Conservation (phyloP, 2,888 invertebrate genomes). For the Lapara coniferarum region DNA sequence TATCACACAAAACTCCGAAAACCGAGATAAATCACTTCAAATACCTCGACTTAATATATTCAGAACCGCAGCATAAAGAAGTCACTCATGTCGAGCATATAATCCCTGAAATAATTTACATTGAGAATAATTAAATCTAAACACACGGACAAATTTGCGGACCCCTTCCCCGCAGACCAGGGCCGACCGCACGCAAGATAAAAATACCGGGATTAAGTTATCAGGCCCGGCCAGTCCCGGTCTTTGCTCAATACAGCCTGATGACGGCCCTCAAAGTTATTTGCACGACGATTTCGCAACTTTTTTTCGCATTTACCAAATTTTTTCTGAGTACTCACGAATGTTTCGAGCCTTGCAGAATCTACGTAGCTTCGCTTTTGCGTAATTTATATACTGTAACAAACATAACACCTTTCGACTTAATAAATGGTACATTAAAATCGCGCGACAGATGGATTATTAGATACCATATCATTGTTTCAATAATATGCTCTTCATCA, state of each 20-base stretch:
- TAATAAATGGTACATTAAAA: no score
- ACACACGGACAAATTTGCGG: slow-evolving; percentile 23
- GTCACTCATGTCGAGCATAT: slow-evolving; percentile 22
- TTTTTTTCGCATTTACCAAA: slow-evolving; percentile 35
- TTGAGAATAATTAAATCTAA: slow-evolving; percentile 23
- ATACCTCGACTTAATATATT: neutral
- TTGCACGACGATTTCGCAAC: slow-evolving; percentile 40
- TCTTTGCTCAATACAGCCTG: slow-evolving; percentile 50
- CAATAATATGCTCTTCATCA: no score
- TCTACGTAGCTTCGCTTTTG: no score
- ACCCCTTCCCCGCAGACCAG: slow-evolving; percentile 23
- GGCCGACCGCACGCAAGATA: slow-evolving; percentile 45
- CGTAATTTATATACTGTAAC: no score
- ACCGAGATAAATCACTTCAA: neutral
- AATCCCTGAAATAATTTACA: slow-evolving; percentile 24
- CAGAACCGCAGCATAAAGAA: slow-evolving; percentile 13
- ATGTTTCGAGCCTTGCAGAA: no score
- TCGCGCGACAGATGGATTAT: no score
- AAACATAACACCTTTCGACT: no score
- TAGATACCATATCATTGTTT: no score
- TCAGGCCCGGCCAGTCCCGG: slow-evolving; percentile 49
- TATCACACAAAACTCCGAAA: neutral
- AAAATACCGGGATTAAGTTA: slow-evolving; percentile 64
- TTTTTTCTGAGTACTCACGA: neutral
- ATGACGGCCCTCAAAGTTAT: slow-evolving; percentile 44